Conservation (phyloP, 2,113 vertebrate genomes). For the Promerops cafer region DNA sequence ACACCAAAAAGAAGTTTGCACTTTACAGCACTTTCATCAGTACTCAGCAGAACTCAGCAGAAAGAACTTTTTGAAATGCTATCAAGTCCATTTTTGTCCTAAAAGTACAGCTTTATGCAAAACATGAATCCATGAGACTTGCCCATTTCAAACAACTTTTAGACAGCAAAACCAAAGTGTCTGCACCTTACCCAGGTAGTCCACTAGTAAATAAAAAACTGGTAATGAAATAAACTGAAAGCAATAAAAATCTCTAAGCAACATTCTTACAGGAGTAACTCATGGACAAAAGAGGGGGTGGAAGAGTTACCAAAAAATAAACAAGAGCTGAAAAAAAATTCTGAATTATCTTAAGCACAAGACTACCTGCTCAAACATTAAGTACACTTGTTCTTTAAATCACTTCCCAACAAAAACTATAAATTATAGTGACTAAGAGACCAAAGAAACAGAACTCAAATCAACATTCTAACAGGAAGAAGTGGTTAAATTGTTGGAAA, state of each 20-base stretch:
- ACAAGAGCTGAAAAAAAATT: neutral
- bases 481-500: neutral
- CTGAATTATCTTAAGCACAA: neutral
- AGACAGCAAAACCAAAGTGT: neutral
- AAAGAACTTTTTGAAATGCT: neutral
- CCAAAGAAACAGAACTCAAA: neutral
- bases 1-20: neutral
- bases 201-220: neutral
- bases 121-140: neutral
- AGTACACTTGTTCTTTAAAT: neutral
- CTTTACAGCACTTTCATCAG: neutral
- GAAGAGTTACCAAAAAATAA: neutral
- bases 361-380: neutral
- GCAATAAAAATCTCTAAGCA: neutral
- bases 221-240: neutral
- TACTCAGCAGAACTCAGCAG: neutral
- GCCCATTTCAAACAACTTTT: neutral
- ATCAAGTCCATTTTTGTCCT: neutral
- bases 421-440: neutral
- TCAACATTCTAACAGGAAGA: neutral
- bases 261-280: neutral
- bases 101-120: neutral
- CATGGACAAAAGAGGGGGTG: accelerated
- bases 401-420: neutral
- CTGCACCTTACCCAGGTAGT: neutral